Evolutionary conservation across 2,888 invertebrate genomes (phyloP).

Genomic region (Trissolcus brochymenae): DNA sequence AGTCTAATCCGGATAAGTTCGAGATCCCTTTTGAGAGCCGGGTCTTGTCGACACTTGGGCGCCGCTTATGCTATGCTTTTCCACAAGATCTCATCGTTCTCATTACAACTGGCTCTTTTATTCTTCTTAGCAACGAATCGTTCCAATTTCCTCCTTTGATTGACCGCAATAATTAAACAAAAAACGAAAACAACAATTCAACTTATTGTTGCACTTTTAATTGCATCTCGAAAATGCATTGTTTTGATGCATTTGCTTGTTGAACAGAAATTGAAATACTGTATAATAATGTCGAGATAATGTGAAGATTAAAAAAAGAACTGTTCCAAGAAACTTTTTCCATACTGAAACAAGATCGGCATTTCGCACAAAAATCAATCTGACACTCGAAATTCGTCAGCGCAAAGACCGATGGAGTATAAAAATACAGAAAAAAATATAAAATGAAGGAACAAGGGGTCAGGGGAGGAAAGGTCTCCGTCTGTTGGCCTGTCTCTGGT

Average conservation of each 20-base stretch:
- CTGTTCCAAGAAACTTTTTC: too few species aligned
- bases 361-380: slow-evolving; percentile 38
- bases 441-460: not conserved
- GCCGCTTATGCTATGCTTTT: slow-evolving; percentile 55
- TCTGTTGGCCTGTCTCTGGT: slow-evolving; percentile 34
- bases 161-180: too few species aligned
- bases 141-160: too few species aligned
- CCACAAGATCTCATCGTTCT: slow-evolving; percentile 50
- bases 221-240: too few species aligned
- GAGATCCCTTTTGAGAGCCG: slow-evolving; percentile 60
- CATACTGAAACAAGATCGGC: too few species aligned
- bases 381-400: slow-evolving; percentile 17
- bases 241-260: too few species aligned
- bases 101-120: slow-evolving; percentile 25
- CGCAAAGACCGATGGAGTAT: slow-evolving; percentile 55
- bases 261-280: too few species aligned
- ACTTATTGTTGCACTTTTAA: too few species aligned
- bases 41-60: slow-evolving; percentile 57
- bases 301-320: too few species aligned
- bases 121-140: not conserved
- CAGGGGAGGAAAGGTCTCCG: slow-evolving; percentile 20
- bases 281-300: too few species aligned
- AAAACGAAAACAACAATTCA: too few species aligned
- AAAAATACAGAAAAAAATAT: slow-evolving; percentile 41
- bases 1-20: slow-evolving; percentile 69